Conservation (phyloP, 2,113 vertebrate genomes). For the Callionymus lyra region DNA sequence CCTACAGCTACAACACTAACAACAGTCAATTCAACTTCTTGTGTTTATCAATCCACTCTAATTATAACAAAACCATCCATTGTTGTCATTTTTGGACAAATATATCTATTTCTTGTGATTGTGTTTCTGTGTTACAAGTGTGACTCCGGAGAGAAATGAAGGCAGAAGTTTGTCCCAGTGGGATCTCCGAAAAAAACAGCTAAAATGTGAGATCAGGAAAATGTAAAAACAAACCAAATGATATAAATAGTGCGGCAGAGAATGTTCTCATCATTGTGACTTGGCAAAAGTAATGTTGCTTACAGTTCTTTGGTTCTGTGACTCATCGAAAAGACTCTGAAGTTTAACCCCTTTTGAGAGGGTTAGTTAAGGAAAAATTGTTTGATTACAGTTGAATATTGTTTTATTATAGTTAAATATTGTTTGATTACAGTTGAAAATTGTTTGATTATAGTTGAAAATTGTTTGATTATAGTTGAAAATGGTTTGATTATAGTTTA, state of each 20-base stretch:
- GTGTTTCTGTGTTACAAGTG: constrained; percentile 26
- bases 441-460: no score
- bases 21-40: constrained; percentile 48
- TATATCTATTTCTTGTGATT: constrained; percentile 45
- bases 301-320: no score
- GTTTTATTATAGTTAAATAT: no score
- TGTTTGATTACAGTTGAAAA: no score
- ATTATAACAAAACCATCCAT: constrained; percentile 46
- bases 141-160: constrained; percentile 19
- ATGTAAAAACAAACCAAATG: constrained; percentile 43
- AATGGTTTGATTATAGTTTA: no score
- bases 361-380: no score
- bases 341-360: no score
- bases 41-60: constrained; percentile 46
- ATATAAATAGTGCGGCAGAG: constrained; percentile 12
- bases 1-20: constrained; percentile 27
- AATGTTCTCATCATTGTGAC: no score
- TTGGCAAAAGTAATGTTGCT: no score
- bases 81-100: constrained; percentile 34
- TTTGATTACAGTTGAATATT: no score
- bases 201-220: constrained; percentile 40
- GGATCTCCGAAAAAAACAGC: constrained; percentile 28
- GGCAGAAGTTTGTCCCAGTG: constrained; percentile 26
- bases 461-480: no score
- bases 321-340: no score